phyloP scores from a whole-genome alignment of 1,140 invertebrate genomes.

The Scaptodrosophila lebanonensis region DNA sequence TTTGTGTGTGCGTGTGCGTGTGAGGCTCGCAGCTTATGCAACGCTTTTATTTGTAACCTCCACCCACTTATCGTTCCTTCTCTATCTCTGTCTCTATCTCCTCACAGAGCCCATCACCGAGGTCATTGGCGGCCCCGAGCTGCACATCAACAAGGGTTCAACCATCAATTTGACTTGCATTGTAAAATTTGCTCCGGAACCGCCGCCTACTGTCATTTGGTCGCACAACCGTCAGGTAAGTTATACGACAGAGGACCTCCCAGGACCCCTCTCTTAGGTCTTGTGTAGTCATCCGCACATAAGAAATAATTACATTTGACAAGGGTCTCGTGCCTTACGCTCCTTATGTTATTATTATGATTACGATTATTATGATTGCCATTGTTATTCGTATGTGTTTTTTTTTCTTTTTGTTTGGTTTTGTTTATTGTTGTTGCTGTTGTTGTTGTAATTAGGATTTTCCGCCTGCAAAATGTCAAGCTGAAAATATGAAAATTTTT shows the following conservation, averaged over 20 bases:
- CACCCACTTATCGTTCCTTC: neutral
- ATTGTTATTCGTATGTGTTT: constrained; percentile 6
- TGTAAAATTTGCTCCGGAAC: constrained; percentile 88
- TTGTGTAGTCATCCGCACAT: constrained; percentile 6
- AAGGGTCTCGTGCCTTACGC: constrained; percentile 29
- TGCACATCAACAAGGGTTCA: constrained; percentile 90
- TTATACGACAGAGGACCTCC: too few relatives aligned
- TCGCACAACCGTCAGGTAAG: constrained; percentile 87
- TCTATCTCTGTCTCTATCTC: neutral
- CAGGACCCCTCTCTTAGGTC: too few relatives aligned
- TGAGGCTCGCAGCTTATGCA: constrained; percentile 14
- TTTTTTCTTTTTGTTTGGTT: neutral
- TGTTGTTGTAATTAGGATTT: neutral
- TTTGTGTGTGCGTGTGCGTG: constrained; percentile 12
- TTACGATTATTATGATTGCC: neutral
- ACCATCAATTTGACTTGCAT: constrained; percentile 93
- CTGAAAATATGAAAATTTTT: neutral
- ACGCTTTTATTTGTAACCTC: constrained; percentile 15
- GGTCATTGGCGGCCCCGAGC: constrained; percentile 87
- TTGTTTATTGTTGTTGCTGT: neutral
- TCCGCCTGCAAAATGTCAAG: constrained; percentile 31
- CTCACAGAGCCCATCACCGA: constrained; percentile 88
- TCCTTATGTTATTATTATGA: constrained; percentile 14
- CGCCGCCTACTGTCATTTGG: constrained; percentile 87
- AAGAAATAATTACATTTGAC: constrained; percentile 46